These are phyloP conservation scores for Hedychridium roseum DNA, from an alignment of 2,888 invertebrate species.

Conservation along the genomic window DNA sequence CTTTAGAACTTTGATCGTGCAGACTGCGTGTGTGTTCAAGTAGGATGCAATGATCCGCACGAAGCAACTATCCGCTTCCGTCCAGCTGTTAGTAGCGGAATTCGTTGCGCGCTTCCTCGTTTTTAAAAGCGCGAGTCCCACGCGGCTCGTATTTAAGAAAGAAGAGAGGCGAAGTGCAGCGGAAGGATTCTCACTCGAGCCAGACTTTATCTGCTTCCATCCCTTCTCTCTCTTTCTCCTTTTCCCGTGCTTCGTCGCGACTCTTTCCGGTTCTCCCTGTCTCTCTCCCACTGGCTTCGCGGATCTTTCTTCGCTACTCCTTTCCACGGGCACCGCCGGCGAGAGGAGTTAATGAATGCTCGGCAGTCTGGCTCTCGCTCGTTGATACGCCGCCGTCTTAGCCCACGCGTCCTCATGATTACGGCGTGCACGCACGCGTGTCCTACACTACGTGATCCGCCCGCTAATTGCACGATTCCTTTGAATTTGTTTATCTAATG, in stretches of 20 bases:
- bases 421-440: slow-evolving; percentile 55
- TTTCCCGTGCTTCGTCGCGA: slow-evolving; percentile 5
- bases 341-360: slow-evolving; percentile 52
- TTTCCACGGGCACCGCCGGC: slow-evolving; percentile 17
- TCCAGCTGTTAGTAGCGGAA: slow-evolving; percentile 12
- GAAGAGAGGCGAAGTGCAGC: not conserved
- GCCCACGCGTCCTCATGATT: slow-evolving; percentile 59
- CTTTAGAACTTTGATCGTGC: too few relatives aligned
- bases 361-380: slow-evolving; percentile 38
- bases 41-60: too few relatives aligned
- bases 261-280: slow-evolving; percentile 17
- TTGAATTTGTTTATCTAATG: not conserved
- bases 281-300: slow-evolving; percentile 12
- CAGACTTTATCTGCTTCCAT: slow-evolving; percentile 30
- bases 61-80: slow-evolving; percentile 24
- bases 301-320: slow-evolving; percentile 13
- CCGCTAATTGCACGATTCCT: slow-evolving; percentile 22
- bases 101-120: slow-evolving; percentile 20
- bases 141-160: slow-evolving; percentile 32
- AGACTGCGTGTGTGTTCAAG: too few relatives aligned
- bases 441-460: slow-evolving; percentile 54
- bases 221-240: slow-evolving; percentile 9
- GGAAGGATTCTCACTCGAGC: slow-evolving; percentile 20
- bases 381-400: slow-evolving; percentile 54
- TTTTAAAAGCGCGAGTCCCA: slow-evolving; percentile 35